phyloP scores from a whole-genome alignment of 2,888 invertebrate genomes.

The Andrena dorsata region DNA sequence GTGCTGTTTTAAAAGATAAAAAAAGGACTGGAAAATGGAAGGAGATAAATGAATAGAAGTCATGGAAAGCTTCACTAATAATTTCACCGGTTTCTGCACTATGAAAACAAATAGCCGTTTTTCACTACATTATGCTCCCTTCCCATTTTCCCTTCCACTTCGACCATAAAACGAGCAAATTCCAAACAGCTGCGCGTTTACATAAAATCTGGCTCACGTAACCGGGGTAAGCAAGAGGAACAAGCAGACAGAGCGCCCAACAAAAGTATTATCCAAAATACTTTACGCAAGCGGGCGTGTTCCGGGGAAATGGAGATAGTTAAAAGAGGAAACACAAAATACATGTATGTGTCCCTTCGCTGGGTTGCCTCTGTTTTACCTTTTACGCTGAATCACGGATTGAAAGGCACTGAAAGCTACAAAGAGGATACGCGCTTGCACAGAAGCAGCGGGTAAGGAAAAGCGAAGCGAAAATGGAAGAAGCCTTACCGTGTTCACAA shows the following conservation, averaged over 20 bases:
- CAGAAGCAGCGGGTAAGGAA: background rate
- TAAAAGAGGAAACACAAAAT: background rate
- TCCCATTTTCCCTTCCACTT: background rate
- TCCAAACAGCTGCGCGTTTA: constrained; percentile 9
- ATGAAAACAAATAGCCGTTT: background rate
- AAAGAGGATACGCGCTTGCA: constrained; percentile 39
- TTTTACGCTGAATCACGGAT: constrained; percentile 21
- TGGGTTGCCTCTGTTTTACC: constrained; percentile 1
- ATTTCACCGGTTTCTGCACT: too few species aligned
- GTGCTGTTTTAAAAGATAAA: too few species aligned
- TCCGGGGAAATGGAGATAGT: background rate
- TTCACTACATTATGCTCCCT: background rate
- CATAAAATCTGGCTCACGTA: background rate
- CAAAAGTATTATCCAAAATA: constrained; percentile 7
- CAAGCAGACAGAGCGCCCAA: background rate
- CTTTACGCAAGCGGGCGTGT: constrained; percentile 8
- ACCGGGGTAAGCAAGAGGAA: background rate
- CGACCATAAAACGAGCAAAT: background rate
- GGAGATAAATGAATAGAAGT: too few species aligned
- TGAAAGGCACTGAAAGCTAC: constrained; percentile 49
- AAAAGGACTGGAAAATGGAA: background rate
- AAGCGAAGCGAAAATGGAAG: constrained; percentile 38
- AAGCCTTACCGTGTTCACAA: constrained; percentile 37
- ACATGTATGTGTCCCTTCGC: background rate
- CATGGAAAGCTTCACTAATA: too few species aligned